Percentiles rank a stretch among this genome's conserved stretches.
Conservation (phyloP, 2,113 vertebrate genomes). For the Pipra filicauda region DNA sequence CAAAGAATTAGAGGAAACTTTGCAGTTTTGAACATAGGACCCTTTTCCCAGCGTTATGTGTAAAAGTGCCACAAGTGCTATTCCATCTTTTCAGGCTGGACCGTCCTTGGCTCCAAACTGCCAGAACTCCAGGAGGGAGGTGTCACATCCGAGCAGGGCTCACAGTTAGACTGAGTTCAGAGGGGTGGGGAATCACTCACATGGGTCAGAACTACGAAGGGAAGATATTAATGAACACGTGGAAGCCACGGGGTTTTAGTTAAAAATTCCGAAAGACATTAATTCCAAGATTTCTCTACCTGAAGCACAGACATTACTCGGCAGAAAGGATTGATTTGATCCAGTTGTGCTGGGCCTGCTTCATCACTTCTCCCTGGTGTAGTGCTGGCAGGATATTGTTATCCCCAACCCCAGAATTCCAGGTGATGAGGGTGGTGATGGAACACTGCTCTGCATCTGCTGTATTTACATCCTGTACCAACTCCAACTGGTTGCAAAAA, state of each 20-base stretch:
- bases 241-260: constrained; percentile 2
- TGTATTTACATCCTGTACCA: background rate
- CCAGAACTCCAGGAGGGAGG: background rate
- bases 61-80: background rate
- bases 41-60: background rate
- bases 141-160: background rate
- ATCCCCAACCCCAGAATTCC: background rate
- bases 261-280: background rate
- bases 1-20: background rate
- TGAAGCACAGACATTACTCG: background rate
- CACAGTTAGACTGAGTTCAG: background rate
- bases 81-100: background rate
- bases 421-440: background rate
- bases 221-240: background rate
- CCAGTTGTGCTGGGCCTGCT: background rate
- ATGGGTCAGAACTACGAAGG: background rate
- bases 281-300: background rate
- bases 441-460: background rate
- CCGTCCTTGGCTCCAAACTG: background rate
- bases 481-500: background rate
- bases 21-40: background rate
- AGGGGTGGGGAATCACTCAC: background rate
- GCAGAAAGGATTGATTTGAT: background rate
- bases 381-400: background rate
- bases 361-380: background rate